These are phyloP conservation scores for Loriculus beryllinus DNA, from an alignment of 2,797 vertebrate genomes.

Conservation along the genomic window DNA sequence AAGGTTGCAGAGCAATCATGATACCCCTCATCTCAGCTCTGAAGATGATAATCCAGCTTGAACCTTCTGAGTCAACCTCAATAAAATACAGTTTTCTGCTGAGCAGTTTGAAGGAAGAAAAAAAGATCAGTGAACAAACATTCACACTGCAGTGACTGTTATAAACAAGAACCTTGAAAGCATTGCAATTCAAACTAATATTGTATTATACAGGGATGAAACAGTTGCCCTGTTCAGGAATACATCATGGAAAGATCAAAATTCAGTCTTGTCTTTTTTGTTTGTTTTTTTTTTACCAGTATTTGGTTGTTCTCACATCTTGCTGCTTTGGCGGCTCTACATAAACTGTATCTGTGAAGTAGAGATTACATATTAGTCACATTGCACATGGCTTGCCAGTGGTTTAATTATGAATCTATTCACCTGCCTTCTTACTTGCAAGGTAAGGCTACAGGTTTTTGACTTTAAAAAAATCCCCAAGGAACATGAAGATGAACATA, in stretches of 20 bases:
- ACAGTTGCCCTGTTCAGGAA: slow-evolving; percentile 63
- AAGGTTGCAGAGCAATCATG: neutral
- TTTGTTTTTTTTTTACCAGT: slow-evolving; percentile 52
- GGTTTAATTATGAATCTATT: neutral
- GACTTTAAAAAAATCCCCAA: neutral
- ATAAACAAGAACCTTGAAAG: slow-evolving; percentile 70
- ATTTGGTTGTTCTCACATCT: slow-evolving; percentile 74
- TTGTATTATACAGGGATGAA: slow-evolving; percentile 63
- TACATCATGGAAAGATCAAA: slow-evolving; percentile 37
- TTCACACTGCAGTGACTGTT: slow-evolving; percentile 67
- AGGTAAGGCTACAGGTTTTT: neutral
- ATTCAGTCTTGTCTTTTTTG: slow-evolving; percentile 41
- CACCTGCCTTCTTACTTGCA: neutral
- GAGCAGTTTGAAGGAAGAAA: neutral
- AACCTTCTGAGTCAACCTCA: slow-evolving; percentile 19
- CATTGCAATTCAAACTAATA: slow-evolving; percentile 58
- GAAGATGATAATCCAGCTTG: slow-evolving; percentile 5
- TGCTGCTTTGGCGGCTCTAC: slow-evolving; percentile 72
- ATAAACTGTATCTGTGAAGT: slow-evolving; percentile 76
- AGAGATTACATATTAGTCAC: neutral
- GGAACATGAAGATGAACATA: neutral
- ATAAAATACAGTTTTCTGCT: slow-evolving; percentile 22
- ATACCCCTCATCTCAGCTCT: slow-evolving; percentile 41
- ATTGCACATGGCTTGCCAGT: neutral
- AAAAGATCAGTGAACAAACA: neutral